Base-by-base conservation (phyloP, 2,113 vertebrate species). In the Suncus etruscus region DNA sequence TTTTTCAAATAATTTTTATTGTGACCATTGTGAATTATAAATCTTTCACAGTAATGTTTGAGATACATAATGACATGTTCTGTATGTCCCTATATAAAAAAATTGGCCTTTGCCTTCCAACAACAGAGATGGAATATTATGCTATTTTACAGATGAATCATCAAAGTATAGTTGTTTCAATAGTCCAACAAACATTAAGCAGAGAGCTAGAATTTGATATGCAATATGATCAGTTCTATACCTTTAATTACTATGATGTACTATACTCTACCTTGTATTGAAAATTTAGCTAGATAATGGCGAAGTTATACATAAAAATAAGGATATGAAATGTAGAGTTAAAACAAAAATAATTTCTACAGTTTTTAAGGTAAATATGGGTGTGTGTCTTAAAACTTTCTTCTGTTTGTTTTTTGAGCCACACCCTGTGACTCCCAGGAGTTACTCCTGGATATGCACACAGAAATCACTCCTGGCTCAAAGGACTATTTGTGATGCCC, bases 91-190 rank as follows among this genome's bases (percentile, higher is more conserved):
- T 32, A 72, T 20, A 51, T 65, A 15, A 68, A 18, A 75, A 84
- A 77, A 63, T 87, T 63, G 74, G 51, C 29, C 72, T 87, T 39
- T 45, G 45, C 18, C 45, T 89, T 54, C 72, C 45, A 82, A 74
- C 15, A 89, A n/a, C 20, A 87, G 25, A 83, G n/a, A 12, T 3
- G 51, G 11, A 32, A 86, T 80, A 73, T 89, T 47, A 74, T 24
- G 45, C 8, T 70, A 12, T 85, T 73, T 90, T 45, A 84, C 11
- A 92, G 29, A 87, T 70, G 9, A 54, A 14, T 11, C 86, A 31
- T 69, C 51, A 86, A 86, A 8, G 11, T 58, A 12, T 45, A 25
- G 16, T 65, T 47, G 32, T 58, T 50, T 81, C 76, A 77, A 24
- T 22, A 85, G 31, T 83, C 9, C 29, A 22, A 73, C 87, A 58